Percentiles rank a stretch among this genome's conserved stretches.
Evolutionary conservation across 2,888 invertebrate genomes (phyloP).

Genomic region (Cheilosia vernalis): DNA sequence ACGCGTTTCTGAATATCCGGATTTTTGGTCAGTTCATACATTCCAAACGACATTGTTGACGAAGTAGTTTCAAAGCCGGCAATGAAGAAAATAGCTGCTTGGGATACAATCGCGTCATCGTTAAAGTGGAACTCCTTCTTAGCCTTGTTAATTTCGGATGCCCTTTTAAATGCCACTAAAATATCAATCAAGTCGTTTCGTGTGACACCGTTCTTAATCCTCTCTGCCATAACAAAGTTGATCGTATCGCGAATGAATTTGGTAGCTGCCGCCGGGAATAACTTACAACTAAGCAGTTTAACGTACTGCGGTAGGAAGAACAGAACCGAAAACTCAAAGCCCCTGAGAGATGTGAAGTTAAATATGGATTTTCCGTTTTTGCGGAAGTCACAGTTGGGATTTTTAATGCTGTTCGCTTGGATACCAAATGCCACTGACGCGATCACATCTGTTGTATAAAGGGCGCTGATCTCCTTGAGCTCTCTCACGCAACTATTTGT

Average conservation of each 20-base stretch:
- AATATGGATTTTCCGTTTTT: too few relatives aligned
- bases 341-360: too few relatives aligned
- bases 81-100: conserved; percentile 81
- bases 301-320: conserved; percentile 81
- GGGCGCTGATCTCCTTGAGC: conserved; percentile 79
- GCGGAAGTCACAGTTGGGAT: conserved; percentile 81
- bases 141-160: conserved; percentile 69
- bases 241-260: conserved; percentile 82
- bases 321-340: conserved; percentile 77
- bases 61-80: conserved; percentile 83
- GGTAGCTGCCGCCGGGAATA: conserved; percentile 78
- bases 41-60: conserved; percentile 83
- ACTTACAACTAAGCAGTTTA: conserved; percentile 77
- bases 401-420: conserved; percentile 79
- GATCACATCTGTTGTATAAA: conserved; percentile 81
- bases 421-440: conserved; percentile 81
- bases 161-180: conserved; percentile 82
- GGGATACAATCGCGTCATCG: conserved; percentile 80
- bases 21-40: conserved; percentile 82
- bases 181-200: conserved; percentile 85
- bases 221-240: conserved; percentile 81
- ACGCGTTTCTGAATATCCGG: conserved; percentile 82
- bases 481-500: conserved; percentile 76
- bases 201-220: conserved; percentile 81
- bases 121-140: conserved; percentile 76